Evolutionary conservation across 2,797 vertebrate genomes (phyloP).

Genomic region (Alouatta caraya): DNA sequence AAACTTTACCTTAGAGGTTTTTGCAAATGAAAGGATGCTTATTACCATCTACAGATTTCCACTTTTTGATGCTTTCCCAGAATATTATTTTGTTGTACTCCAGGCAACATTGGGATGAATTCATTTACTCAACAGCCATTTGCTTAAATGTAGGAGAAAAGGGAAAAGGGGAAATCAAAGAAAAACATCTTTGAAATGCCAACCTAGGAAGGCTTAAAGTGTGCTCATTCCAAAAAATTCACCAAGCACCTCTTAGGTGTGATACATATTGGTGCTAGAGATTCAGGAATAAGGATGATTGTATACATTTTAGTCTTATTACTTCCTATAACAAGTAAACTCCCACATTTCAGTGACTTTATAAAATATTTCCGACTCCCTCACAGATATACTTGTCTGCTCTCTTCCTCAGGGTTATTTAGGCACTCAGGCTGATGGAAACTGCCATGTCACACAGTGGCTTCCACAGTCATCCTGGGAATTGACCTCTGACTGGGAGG

Average conservation of each 20-base stretch:
- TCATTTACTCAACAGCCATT: background rate
- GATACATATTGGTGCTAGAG: background rate
- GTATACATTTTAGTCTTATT: accelerated
- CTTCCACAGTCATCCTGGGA: background rate
- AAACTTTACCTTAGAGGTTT: background rate
- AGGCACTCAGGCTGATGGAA: background rate
- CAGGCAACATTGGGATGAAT: background rate
- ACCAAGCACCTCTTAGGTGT: too few species aligned
- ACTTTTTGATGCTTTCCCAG: background rate
- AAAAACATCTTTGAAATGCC: background rate
- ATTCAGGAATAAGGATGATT: background rate
- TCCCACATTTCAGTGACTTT: background rate
- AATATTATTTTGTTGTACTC: background rate
- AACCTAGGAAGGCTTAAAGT: background rate
- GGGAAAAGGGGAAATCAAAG: background rate
- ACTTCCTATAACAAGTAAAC: background rate
- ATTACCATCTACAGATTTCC: background rate
- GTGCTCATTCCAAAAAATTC: background rate
- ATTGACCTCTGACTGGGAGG: background rate
- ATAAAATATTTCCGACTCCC: too few species aligned
- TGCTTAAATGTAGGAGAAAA: background rate
- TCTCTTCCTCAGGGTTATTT: background rate
- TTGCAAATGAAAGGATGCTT: background rate
- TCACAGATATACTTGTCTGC: background rate
- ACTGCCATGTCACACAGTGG: background rate